Base-by-base conservation (phyloP, 37 sponge, comb jelly and placozoan species). In the Theonella swinhoei region DNA sequence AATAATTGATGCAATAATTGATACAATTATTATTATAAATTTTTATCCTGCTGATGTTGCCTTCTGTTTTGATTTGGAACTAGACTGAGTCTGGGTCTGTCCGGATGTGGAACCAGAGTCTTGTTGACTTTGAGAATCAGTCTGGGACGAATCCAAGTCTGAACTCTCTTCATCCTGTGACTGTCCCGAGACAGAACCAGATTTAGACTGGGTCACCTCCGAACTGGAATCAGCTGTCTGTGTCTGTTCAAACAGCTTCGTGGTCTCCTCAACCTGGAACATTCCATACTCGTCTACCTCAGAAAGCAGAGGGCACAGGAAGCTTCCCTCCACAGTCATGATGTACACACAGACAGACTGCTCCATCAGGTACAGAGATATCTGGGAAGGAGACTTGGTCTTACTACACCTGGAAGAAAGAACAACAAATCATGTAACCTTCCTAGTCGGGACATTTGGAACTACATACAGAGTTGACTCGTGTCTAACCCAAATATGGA, bases 331-430 rank as follows among this genome's bases (percentile, higher is more conserved):
- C 28, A 93, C 84, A 2, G 87, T 91, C 38, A 95, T 76, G 0
- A 75, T 64, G 64, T 95, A 95, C n/a, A 47, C 76, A 39, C 95
- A 95, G 0, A 86, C 77, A 22, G 81, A 74, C 11, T 92, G 92
- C 81, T 95, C 95, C 58, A 87, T 80, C 23, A 95, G 75, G 39
- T 61, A 95, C 25, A 95, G 8, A 11, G 83, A 43, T 0, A 95
- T 78, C 78, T 88, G 93, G 37, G 76, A 58, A 14, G 54, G 54
- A 3, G 76, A 58, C 23, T 60, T 74, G 66, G 63, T 66, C 11
- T 58, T 54, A 9, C 75, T 58, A 84, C 92, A 92, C 36, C 90
- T 90, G 5, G 68, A 36, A 47, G 58, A 64, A 68, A 41, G 26
- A 67, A 28, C 2, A 28, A 54, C 20, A 38, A 30, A 35, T 24